Conservation (phyloP, 2,888 invertebrate species). For the Nemurella pictetii region DNA sequence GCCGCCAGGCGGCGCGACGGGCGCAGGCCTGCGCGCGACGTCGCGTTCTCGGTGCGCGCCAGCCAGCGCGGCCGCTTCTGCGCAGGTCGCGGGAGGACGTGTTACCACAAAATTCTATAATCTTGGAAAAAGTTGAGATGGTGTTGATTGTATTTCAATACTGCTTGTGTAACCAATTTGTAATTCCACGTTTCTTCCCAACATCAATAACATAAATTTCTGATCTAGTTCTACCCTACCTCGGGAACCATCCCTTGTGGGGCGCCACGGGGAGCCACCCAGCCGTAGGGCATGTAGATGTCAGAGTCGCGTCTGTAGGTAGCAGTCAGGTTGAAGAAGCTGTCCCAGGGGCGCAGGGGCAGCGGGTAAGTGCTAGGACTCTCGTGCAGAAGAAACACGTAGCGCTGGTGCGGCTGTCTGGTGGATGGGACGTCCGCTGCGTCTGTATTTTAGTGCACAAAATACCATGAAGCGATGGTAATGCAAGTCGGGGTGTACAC, state of each 20-base stretch:
- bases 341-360: not conserved
- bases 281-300: conserved; percentile 3
- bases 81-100: not conserved
- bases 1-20: not conserved
- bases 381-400: not conserved
- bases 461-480: not conserved
- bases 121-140: not conserved
- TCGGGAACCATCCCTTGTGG: not conserved
- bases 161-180: not conserved
- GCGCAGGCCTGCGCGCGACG: not conserved
- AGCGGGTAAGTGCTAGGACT: not conserved
- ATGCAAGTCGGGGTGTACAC: too few relatives aligned
- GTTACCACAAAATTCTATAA: not conserved
- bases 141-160: not conserved
- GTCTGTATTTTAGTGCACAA: not conserved
- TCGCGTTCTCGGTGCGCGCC: not conserved
- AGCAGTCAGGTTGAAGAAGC: not conserved
- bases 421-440: not conserved
- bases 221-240: not conserved
- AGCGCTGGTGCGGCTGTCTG: not conserved
- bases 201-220: too few relatives aligned
- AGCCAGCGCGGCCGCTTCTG: not conserved
- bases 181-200: too few relatives aligned
- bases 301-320: not conserved
- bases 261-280: not conserved